Base-by-base conservation (phyloP, 2,113 vertebrate genomes). In the Crotalus tigris region DNA sequence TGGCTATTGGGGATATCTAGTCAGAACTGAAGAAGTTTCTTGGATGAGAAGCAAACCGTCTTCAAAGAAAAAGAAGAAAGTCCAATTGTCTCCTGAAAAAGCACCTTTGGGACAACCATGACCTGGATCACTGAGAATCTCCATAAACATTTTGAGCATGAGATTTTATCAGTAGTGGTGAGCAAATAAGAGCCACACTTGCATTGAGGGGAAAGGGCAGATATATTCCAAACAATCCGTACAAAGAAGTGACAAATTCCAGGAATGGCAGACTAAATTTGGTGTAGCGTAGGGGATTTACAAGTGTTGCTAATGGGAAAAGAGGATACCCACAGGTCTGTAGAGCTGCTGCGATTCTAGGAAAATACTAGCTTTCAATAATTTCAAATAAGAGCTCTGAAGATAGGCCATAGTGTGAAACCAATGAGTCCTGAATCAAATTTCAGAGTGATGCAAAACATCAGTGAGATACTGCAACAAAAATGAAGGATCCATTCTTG, bases 401-500 rank as follows among this genome's bases (percentile, higher is more conserved):
- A 39, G 33, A 21, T 19, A 75, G 33, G 33, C 33, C 33, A 81
- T 39, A 81, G 69, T 81, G 17, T 81, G 69, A 39, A 81, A 39
- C n/a, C 69, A 39, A 81, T 81, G 69, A 39, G 69, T 39, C 69
- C 33, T 81, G 69, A 33, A 81, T 81, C 69, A 21, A 81, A 81
- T 81, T 81, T 81, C 69, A 81, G 39, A 81, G 17, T 39, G 69
- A 81, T 39, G 33, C 69, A 81, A 39, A 81, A 39, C 33, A 39
- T 81, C 6, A 8, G 33, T 81, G 33, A 81, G 17, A 39, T 19
- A 81, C 17, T 81, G 7, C 69, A 81, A 19, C 33, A 88, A 96
- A 81, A 39, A 94, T 85, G 90, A 93, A 85, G 91, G 23, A 24
- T 49, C 51, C 54, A 85, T 54, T 91, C 91, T 92, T 2, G 5